Conservation (phyloP, 2,888 invertebrate genomes). For the Uropetala carovei region DNA sequence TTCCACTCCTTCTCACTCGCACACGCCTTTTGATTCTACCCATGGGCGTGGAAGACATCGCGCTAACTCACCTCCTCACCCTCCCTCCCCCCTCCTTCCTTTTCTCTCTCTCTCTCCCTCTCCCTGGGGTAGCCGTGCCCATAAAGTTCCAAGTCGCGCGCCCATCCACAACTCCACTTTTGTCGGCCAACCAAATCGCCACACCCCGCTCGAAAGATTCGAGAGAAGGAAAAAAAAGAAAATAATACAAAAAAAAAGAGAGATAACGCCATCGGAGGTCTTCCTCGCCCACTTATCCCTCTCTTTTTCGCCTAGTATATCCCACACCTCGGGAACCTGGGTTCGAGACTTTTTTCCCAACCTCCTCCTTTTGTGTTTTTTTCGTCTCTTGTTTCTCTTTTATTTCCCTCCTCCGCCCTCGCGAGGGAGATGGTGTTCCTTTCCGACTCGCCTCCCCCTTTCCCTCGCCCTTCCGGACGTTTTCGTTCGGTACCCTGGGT, state of each 20-base stretch:
- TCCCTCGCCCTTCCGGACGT: too few species aligned
- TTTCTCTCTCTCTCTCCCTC: too few species aligned
- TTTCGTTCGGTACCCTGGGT: not conserved
- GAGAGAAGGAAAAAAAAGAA: too few species aligned
- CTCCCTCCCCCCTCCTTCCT: too few species aligned
- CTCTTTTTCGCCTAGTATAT: not conserved
- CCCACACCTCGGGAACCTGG: not conserved
- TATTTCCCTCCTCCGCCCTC: constrained; percentile 19
- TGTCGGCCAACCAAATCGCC: constrained; percentile 30
- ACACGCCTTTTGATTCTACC: constrained; percentile 2
- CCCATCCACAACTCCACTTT: constrained; percentile 30
- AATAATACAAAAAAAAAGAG: not conserved
- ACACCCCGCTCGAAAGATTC: constrained; percentile 12
- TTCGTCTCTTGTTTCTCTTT: not conserved
- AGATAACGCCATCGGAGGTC: not conserved
- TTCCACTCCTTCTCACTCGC: not conserved
- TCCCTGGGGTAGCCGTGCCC: not conserved
- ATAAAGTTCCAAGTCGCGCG: constrained; percentile 27
- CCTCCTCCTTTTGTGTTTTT: not conserved
- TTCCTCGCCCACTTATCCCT: not conserved
- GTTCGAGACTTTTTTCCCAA: not conserved
- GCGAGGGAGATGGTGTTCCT: not conserved
- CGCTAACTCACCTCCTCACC: not conserved
- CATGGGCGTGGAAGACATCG: constrained; percentile 24
- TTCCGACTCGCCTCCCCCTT: too few species aligned